These are phyloP conservation scores for Gallinago nigripennis DNA, from an alignment of 2,797 vertebrate genomes.

Conservation along the genomic window DNA sequence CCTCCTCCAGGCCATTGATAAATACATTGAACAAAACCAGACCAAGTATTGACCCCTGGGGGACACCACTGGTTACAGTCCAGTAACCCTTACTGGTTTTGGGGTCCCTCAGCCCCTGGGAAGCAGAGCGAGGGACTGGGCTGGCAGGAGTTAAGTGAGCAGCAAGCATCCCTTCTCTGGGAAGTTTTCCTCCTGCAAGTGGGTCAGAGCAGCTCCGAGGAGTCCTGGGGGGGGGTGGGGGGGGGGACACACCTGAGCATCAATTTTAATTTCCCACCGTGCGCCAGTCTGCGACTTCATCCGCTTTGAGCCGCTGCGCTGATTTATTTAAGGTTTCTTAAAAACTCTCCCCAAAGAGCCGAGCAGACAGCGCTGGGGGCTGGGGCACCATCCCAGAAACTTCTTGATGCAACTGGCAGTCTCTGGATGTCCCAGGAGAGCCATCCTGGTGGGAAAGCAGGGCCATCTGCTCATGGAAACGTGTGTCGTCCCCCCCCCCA, in stretches of 20 bases:
- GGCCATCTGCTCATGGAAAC: not conserved
- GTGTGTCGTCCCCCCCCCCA: rapidly evolving
- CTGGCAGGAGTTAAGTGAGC: not conserved
- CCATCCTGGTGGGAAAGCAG: rapidly evolving
- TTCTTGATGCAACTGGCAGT: not conserved
- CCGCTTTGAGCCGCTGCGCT: not conserved
- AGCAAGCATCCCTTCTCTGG: rapidly evolving
- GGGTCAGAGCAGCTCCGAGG: not conserved
- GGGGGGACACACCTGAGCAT: not conserved
- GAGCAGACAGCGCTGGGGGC: not conserved
- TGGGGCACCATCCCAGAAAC: not conserved
- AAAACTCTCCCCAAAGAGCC: not conserved
- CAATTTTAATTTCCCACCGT: not conserved
- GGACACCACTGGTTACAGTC: too few relatives aligned
- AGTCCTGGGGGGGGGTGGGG: not conserved
- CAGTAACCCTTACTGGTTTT: too few relatives aligned
- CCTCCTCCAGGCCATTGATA: too few relatives aligned
- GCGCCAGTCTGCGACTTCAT: not conserved
- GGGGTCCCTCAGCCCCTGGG: not conserved
- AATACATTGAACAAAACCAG: too few relatives aligned
- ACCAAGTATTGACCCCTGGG: too few relatives aligned
- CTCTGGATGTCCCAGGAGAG: not conserved
- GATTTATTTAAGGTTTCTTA: not conserved
- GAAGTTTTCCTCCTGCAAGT: not conserved
- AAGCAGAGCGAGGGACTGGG: not conserved